A percentile compares a stretch with the other conserved stretches of the same genome.
Evolutionary conservation across 2,797 vertebrate species (phyloP).

Genomic region (Hoplostethus mediterraneus): DNA sequence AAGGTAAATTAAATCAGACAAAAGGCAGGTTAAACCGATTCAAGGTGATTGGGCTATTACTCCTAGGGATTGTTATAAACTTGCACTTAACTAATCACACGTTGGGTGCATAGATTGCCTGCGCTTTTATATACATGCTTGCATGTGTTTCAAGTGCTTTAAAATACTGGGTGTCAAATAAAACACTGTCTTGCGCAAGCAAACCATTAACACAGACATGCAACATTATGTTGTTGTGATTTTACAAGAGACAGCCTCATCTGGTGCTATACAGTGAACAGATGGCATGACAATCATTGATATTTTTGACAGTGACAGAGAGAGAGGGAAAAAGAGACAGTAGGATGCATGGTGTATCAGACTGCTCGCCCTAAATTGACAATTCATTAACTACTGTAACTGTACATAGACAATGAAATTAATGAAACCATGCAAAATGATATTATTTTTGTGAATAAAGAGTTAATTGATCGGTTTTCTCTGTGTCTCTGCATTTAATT

Average conservation of each 20-base stretch:
- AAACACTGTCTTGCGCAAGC: too few species aligned
- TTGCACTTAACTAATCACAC: neutral
- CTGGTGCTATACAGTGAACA: conserved; percentile 12
- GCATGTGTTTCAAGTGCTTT: too few species aligned
- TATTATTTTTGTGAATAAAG: conserved; percentile 55
- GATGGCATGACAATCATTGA: conserved; percentile 23
- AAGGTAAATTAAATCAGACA: conserved; percentile 67
- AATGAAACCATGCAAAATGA: conserved; percentile 49
- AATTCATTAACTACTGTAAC: conserved; percentile 53
- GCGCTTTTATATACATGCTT: too few species aligned
- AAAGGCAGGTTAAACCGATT: conserved; percentile 53
- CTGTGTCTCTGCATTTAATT: conserved; percentile 67
- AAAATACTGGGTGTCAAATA: too few species aligned
- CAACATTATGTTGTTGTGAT: too few species aligned
- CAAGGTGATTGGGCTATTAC: conserved; percentile 56
- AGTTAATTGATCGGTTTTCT: conserved; percentile 66
- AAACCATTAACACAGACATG: too few species aligned
- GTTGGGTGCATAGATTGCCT: too few species aligned
- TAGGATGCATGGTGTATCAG: conserved; percentile 15
- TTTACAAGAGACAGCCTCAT: neutral
- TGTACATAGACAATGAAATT: conserved; percentile 31
- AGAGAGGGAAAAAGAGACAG: conserved; percentile 14
- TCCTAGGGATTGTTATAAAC: conserved; percentile 7
- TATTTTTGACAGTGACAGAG: conserved; percentile 31
- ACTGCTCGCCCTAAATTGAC: conserved; percentile 32